Evolutionary conservation across 2,888 invertebrate genomes (phyloP).

Genomic region (Acleris sparsana): DNA sequence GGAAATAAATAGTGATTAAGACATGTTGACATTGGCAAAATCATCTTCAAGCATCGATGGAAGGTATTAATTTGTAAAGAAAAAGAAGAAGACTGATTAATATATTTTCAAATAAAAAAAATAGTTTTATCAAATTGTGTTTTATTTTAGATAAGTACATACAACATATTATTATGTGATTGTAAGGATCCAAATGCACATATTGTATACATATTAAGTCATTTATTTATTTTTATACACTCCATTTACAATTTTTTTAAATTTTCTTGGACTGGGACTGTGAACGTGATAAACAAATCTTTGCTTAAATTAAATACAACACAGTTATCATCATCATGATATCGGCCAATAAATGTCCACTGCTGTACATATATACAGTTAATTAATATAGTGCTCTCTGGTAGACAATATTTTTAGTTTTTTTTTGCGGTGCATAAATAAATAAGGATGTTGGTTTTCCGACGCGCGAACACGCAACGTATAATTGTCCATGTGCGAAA

Average conservation of each 20-base stretch:
- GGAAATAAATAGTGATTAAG: conserved; percentile 37
- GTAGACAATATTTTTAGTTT: conserved; percentile 40
- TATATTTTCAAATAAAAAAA: conserved; percentile 34
- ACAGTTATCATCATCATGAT: conserved; percentile 1
- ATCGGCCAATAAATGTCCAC: neutral
- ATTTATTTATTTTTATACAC: conserved; percentile 20
- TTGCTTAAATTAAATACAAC: conserved; percentile 33
- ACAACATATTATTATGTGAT: conserved; percentile 18
- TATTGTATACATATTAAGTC: conserved; percentile 22
- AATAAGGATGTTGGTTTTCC: no score
- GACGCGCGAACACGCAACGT: conserved; percentile 41
- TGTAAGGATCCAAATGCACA: conserved; percentile 24
- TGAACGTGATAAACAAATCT: conserved; percentile 34
- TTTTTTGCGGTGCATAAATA: conserved; percentile 26
- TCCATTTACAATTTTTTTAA: conserved; percentile 2
- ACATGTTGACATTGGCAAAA: conserved; percentile 36
- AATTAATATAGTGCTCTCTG: conserved; percentile 23
- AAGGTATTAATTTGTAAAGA: conserved; percentile 18
- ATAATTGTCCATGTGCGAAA: conserved; percentile 44
- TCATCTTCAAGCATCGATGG: conserved; percentile 25
- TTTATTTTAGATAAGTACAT: conserved; percentile 31
- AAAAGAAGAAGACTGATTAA: conserved; percentile 19
- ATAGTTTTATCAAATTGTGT: conserved; percentile 34
- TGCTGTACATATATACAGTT: conserved; percentile 28
- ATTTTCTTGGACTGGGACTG: conserved; percentile 29